These are phyloP conservation scores for Vulpes vulpes DNA, from an alignment of 2,113 vertebrate genomes.

Conservation along the genomic window DNA sequence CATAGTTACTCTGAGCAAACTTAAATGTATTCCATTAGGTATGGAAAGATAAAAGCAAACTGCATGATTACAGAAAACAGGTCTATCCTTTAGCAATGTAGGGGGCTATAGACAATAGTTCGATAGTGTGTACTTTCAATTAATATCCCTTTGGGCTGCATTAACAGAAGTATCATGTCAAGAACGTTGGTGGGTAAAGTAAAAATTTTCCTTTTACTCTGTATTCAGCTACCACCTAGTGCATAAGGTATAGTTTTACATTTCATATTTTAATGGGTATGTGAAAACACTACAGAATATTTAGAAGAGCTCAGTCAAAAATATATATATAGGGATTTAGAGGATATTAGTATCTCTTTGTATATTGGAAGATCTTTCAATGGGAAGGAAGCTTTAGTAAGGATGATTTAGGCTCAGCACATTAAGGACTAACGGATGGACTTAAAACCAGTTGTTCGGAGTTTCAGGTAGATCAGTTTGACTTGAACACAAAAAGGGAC, in stretches of 20 bases:
- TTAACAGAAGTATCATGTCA: neutral
- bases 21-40: neutral
- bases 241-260: neutral
- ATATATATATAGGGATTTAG: neutral
- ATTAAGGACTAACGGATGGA: neutral
- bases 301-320: neutral
- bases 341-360: neutral
- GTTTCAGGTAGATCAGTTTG: neutral
- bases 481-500: neutral
- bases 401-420: neutral
- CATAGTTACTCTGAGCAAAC: neutral
- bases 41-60: neutral
- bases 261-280: neutral
- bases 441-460: neutral
- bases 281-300: neutral
- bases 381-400: neutral
- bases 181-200: neutral
- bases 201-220: neutral
- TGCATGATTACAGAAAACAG: neutral
- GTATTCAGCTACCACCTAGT: neutral
- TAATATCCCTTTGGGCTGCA: neutral
- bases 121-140: neutral
- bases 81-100: neutral
- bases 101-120: neutral
- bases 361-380: neutral